phyloP scores from a whole-genome alignment of 2,113 vertebrate species.

The Hyla sarda region DNA sequence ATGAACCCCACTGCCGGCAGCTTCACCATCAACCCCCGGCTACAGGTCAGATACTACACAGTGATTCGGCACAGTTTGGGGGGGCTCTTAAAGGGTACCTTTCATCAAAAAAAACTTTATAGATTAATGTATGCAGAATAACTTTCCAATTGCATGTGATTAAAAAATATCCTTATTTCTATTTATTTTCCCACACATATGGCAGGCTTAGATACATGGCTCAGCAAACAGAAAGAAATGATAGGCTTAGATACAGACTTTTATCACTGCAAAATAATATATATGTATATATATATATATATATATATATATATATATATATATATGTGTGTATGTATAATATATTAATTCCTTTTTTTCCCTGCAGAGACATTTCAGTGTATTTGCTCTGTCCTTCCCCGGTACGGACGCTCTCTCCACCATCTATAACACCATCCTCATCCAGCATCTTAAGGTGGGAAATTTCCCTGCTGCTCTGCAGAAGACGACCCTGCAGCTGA shows the following conservation, averaged over 20 bases:
- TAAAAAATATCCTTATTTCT: too few relatives aligned
- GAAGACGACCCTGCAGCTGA: slow-evolving; percentile 76
- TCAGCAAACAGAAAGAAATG: not conserved
- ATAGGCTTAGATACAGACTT: not conserved
- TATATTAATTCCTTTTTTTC: not conserved
- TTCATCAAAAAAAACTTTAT: too few relatives aligned
- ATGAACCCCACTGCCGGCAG: slow-evolving; percentile 95
- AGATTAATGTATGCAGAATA: too few relatives aligned
- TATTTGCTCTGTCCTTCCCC: slow-evolving; percentile 87
- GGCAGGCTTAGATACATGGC: not conserved
- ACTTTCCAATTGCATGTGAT: too few relatives aligned
- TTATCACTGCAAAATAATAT: too few relatives aligned
- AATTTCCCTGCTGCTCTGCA: slow-evolving; percentile 77
- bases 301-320: too few relatives aligned
- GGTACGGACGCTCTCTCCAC: slow-evolving; percentile 84
- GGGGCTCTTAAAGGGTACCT: too few relatives aligned
- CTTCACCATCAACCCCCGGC: slow-evolving; percentile 95
- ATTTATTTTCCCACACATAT: too few relatives aligned
- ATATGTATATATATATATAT: too few relatives aligned
- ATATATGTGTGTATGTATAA: too few relatives aligned
- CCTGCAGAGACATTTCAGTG: slow-evolving; percentile 89
- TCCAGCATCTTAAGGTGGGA: slow-evolving; percentile 78
- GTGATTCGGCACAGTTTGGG: not conserved
- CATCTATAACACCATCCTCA: slow-evolving; percentile 90
- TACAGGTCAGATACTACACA: slow-evolving; percentile 80